Evolutionary conservation across 1,140 invertebrate species (phyloP).

Genomic region (Heliconius hermathena): DNA sequence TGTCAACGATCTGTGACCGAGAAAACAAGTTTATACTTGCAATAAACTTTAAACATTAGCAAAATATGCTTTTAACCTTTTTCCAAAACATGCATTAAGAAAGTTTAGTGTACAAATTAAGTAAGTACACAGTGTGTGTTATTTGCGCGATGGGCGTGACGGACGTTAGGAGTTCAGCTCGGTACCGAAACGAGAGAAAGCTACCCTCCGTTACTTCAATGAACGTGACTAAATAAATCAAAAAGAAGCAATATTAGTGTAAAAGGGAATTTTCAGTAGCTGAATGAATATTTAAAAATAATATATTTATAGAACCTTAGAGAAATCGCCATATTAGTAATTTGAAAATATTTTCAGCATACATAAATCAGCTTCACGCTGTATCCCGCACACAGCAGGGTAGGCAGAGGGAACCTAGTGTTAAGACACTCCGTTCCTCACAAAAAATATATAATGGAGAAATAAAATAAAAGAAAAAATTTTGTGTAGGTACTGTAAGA

Average conservation of each 20-base stretch:
- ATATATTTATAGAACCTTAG: too few relatives aligned
- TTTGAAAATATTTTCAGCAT: not conserved
- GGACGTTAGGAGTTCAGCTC: slow-evolving; percentile 53
- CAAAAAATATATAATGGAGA: not conserved
- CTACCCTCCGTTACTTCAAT: slow-evolving; percentile 50
- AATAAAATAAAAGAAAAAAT: not conserved
- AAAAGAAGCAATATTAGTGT: not conserved
- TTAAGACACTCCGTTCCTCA: too few relatives aligned
- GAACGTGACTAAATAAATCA: not conserved
- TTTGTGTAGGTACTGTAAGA: not conserved
- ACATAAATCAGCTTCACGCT: too few relatives aligned
- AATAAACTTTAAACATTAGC: slow-evolving; percentile 9
- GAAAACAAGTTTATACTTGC: not conserved
- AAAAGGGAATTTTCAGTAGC: not conserved
- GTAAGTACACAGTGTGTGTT: slow-evolving; percentile 49
- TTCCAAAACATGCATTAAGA: slow-evolving; percentile 29
- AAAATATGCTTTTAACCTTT: slow-evolving; percentile 11
- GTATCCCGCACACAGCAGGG: too few relatives aligned
- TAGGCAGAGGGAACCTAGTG: too few relatives aligned
- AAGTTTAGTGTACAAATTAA: slow-evolving; percentile 49
- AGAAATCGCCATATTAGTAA: not conserved
- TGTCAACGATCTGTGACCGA: not conserved
- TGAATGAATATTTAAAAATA: too few relatives aligned
- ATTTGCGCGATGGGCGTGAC: slow-evolving; percentile 54
- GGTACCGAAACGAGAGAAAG: slow-evolving; percentile 59